Base-by-base conservation (phyloP, 2,888 invertebrate species). In the Mystacides longicornis region DNA sequence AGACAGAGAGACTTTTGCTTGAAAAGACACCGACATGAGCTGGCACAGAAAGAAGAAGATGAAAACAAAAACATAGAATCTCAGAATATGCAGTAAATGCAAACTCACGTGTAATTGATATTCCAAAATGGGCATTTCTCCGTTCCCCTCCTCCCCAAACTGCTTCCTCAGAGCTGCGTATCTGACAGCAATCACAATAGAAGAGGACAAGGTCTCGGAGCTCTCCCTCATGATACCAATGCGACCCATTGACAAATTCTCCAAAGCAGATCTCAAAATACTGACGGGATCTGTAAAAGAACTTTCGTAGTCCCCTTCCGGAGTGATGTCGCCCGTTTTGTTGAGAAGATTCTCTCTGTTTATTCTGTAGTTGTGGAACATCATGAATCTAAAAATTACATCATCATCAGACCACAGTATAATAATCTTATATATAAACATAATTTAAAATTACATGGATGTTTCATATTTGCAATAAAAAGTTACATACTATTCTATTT, bases 281-380 rank as follows among this genome's bases (percentile, higher is more conserved):
- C 85, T 86, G 37, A 86, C 88, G 0, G 93, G 90, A 66, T 94
- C 93, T 47, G 90, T 87, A 70, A 89, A 92, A n/a, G 90, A 87
- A 63, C 92, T 89, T 64, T 91, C 87, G 68, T 95, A 97, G 59
- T 81, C 79, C 0, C 96, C 96, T 14, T 90, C 89, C 3, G 86
- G 82, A 0, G 89, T 88, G 18, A 97, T 90, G 69, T 95, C 93
- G 4, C 91, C 94, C 0, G 89, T 92, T 64, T 89, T 81, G 70
- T 95, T 94, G 52, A 96, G 75, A 0, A 95, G 76, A 68, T 88
- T 87, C 65, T 86, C 88, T 52, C 88, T 81, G 1, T 93, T 91
- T 71, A 96, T 89, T 65, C 89, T 81, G 71, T 91, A 93, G 64
- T 91, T 83, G 67, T 89, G 83, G 73, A 95, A 94, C 74, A 90